Evolutionary conservation across 1,140 invertebrate genomes (phyloP).

Genomic region (Drosophila pachea): DNA sequence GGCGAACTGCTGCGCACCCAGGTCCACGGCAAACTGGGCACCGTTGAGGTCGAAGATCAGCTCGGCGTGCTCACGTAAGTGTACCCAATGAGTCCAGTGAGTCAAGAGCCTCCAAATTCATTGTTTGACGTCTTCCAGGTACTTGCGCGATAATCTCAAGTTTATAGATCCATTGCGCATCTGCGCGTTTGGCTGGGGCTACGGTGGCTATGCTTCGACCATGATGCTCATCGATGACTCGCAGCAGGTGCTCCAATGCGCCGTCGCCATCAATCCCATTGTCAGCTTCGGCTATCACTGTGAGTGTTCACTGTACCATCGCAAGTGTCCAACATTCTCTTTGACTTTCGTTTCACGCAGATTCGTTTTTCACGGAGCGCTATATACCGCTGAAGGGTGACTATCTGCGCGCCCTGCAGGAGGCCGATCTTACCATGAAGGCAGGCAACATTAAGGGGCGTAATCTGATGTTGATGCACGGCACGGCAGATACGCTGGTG

Average conservation of each 20-base stretch:
- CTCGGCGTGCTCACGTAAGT: slow-evolving; percentile 87
- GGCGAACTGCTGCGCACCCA: slow-evolving; percentile 86
- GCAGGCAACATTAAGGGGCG: slow-evolving; percentile 83
- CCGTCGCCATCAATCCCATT: slow-evolving; percentile 89
- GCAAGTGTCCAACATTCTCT: too few relatives aligned
- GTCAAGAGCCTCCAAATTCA: not conserved
- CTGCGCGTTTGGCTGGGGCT: slow-evolving; percentile 86
- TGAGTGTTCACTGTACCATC: slow-evolving; percentile 79
- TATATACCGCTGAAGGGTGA: slow-evolving; percentile 86
- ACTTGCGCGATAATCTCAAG: slow-evolving; percentile 85
- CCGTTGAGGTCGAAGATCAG: slow-evolving; percentile 90
- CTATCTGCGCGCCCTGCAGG: slow-evolving; percentile 85
- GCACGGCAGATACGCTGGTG: slow-evolving; percentile 89
- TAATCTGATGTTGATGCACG: slow-evolving; percentile 86
- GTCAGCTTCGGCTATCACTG: slow-evolving; percentile 89
- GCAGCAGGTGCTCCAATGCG: slow-evolving; percentile 86
- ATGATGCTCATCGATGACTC: slow-evolving; percentile 87
- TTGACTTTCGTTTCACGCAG: slow-evolving; percentile 78
- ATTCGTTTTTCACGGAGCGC: slow-evolving; percentile 91
- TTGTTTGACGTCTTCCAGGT: slow-evolving; percentile 78
- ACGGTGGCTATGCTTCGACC: slow-evolving; percentile 86
- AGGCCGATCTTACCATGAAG: slow-evolving; percentile 85
- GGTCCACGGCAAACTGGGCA: slow-evolving; percentile 84
- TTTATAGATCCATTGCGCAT: slow-evolving; percentile 87
- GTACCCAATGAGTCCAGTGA: not conserved